These are phyloP conservation scores for Cheilosia grossa DNA, from an alignment of 2,888 invertebrate genomes.

Conservation along the genomic window DNA sequence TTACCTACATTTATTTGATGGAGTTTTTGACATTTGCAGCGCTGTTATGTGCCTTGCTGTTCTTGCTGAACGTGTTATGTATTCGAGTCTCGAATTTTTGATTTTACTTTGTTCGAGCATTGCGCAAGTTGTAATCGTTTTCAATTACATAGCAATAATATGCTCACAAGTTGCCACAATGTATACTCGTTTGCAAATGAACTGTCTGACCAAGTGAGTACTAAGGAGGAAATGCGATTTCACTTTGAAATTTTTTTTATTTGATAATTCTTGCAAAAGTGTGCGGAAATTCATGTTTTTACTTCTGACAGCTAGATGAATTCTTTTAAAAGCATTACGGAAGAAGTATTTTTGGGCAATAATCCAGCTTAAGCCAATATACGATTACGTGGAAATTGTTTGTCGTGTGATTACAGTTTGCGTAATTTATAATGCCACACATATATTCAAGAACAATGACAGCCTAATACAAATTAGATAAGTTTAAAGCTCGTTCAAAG, in stretches of 20 bases:
- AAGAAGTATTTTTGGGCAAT: no score
- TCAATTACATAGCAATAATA: slow-evolving; percentile 80
- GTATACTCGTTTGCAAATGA: slow-evolving; percentile 82
- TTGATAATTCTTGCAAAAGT: no score
- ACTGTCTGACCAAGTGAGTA: slow-evolving; percentile 78
- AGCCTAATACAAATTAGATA: no score
- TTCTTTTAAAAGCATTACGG: no score
- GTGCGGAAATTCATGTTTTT: no score
- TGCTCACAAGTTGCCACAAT: slow-evolving; percentile 80
- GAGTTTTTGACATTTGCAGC: slow-evolving; percentile 77
- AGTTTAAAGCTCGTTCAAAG: no score
- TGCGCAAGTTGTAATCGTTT: slow-evolving; percentile 78
- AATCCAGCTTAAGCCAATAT: no score
- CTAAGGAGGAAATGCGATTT: background rate
- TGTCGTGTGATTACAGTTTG: no score
- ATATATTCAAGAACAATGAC: no score
- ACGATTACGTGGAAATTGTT: no score
- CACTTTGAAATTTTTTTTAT: background rate
- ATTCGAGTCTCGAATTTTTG: background rate
- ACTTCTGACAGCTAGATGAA: no score
- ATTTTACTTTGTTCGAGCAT: slow-evolving; percentile 5
- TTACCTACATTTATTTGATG: slow-evolving; percentile 30
- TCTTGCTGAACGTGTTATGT: slow-evolving; percentile 78
- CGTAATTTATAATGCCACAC: no score
- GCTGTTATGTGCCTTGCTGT: slow-evolving; percentile 79